phyloP scores from a whole-genome alignment of 2,797 vertebrate genomes.

The Hydrolagus colliei region DNA sequence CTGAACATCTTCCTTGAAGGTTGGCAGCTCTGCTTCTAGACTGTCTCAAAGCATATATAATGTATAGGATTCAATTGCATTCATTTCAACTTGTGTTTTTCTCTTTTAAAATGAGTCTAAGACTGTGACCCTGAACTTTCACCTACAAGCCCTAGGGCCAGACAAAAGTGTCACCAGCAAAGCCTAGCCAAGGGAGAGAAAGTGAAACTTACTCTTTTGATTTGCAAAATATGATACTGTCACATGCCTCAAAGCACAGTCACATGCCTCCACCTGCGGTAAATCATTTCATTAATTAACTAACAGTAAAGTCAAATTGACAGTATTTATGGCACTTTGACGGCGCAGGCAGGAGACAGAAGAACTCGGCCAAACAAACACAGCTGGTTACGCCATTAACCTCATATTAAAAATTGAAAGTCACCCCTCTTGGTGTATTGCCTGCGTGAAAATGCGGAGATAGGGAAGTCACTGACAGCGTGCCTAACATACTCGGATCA shows the following conservation, averaged over 20 bases:
- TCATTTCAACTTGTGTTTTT: constrained; percentile 5
- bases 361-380: not conserved
- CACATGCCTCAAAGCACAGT: not conserved
- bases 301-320: not conserved
- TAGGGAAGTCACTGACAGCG: not conserved
- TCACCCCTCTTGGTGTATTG: not conserved
- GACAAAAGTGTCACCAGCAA: no score
- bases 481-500: not conserved
- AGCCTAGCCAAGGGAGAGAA: not conserved
- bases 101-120: not conserved
- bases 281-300: constrained; percentile 4
- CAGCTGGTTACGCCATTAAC: not conserved
- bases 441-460: not conserved
- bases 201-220: not conserved
- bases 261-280: not conserved
- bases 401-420: constrained; percentile 1
- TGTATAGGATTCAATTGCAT: not conserved
- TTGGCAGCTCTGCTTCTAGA: no score
- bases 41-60: no score
- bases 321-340: not conserved
- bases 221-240: not conserved
- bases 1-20: no score
- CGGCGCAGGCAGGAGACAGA: not conserved
- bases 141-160: no score
- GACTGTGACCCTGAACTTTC: no score